Base-by-base conservation (phyloP, 2,797 vertebrate genomes). In the Smutsia temminckii region DNA sequence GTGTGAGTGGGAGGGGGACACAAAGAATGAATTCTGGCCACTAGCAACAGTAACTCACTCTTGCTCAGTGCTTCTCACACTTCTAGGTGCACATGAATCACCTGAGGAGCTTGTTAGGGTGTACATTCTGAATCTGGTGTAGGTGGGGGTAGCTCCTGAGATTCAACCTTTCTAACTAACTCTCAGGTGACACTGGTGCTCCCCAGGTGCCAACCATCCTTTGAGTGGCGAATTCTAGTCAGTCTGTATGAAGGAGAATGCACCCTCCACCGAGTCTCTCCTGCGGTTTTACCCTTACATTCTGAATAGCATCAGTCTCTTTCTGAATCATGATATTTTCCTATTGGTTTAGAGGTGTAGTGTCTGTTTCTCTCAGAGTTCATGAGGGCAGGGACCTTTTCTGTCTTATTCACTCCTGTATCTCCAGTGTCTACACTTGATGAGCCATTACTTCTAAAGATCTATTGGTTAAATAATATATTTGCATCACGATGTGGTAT, bases 221-320 rank as follows among this genome's bases (percentile, higher is more conserved):
- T 72, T 71, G 18, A 81, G 40, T 8, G 32, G 6, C 8, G 2
- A 71, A 5, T 42, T 64, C n/a, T 23, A 34, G 20, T 12, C 29
- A 61, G 34, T 51, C 29, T 14, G 3, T 23, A 3, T 0, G 4
- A 46, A 25, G 5, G 16, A 29, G n/a, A 46, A n/a, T 7, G 3
- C 18, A 37, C 12, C 8, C 7, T 25, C 6, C 10, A 4, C 16
- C 0, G 0, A 10, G 14, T 13, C 11, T 25, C 25, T 57, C 34
- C 32, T 7, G 4, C n/a, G 37, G 34, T 42, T 77, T 71, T 40
- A 12, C 25, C 12, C 2, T 46, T 59, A 10, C 49, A 14, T 69
- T 84, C 40, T 59, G 27, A 37, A 27, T 42, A n/a, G 13, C 40
- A 25, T 37, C 32, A 37, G 72, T 79, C 21, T 59, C 63, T 27